A percentile compares a stretch with the other conserved stretches of the same genome.
Evolutionary conservation across 2,797 vertebrate species (phyloP).

Genomic region (Chaetodon trifasciatus): DNA sequence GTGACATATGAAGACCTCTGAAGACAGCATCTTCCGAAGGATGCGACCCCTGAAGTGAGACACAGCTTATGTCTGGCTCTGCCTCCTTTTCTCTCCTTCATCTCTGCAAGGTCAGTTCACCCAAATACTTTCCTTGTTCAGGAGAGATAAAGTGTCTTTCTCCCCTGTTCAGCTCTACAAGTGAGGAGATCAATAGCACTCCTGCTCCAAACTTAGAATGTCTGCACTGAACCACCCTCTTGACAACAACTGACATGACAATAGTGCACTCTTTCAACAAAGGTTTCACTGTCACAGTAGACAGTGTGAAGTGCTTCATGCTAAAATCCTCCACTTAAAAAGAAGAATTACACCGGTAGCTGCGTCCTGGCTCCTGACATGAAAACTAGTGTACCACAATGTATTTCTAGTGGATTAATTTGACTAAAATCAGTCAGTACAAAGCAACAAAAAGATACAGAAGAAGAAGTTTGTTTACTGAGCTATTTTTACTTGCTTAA

Average conservation of each 20-base stretch:
- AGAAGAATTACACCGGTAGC: background rate
- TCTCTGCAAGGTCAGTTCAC: constrained; percentile 55
- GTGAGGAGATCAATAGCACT: constrained; percentile 68
- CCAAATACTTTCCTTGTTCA: constrained; percentile 54
- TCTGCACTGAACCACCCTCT: constrained; percentile 17
- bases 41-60: too few relatives aligned
- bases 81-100: constrained; percentile 16
- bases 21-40: too few relatives aligned
- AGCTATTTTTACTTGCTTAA: constrained; percentile 3
- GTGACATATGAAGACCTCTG: too few relatives aligned
- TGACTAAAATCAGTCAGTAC: background rate
- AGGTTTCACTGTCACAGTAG: constrained; percentile 20
- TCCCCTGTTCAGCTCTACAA: constrained; percentile 36
- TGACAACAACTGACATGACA: constrained; percentile 15
- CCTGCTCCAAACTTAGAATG: constrained; percentile 54
- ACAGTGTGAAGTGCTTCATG: background rate
- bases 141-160: constrained; percentile 51
- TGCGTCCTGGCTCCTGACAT: background rate
- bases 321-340: background rate
- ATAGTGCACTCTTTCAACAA: constrained; percentile 1
- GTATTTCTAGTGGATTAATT: background rate
- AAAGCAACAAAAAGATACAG: background rate
- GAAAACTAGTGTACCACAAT: background rate
- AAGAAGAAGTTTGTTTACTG: background rate
- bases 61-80: background rate